Percentiles rank a stretch among this genome's conserved stretches.
Evolutionary conservation across 2,797 vertebrate genomes (phyloP).

Genomic region (Lemur catta): DNA sequence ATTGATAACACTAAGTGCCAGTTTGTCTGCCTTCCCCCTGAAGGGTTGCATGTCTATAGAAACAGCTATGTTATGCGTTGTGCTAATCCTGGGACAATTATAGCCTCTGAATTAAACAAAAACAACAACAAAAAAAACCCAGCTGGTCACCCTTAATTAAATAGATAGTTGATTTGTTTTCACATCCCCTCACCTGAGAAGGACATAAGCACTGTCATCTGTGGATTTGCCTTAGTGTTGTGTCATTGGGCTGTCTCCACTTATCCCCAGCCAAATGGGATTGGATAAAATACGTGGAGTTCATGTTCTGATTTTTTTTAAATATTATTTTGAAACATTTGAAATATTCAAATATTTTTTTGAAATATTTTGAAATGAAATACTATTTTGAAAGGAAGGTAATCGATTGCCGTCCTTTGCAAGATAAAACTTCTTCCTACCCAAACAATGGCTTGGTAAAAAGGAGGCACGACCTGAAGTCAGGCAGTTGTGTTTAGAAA

Average conservation of each 20-base stretch:
- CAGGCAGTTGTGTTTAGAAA: background rate
- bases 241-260: background rate
- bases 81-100: background rate
- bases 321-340: background rate
- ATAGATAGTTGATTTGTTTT: background rate
- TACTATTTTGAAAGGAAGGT: background rate
- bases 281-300: background rate
- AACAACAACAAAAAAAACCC: background rate
- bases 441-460: background rate
- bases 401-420: background rate
- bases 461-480: background rate
- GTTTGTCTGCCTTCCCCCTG: too few relatives aligned
- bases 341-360: background rate
- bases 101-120: background rate
- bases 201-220: background rate
- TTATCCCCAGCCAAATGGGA: background rate
- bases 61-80: background rate
- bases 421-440: background rate
- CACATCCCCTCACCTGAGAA: background rate
- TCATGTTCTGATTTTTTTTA: background rate
- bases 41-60: background rate
- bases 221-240: background rate
- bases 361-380: background rate
- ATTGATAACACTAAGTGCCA: background rate
- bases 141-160: background rate